A percentile compares a stretch with the other conserved stretches of the same genome.
These are phyloP conservation scores for Thunnus albacares DNA, from an alignment of 2,797 vertebrate genomes.

Conservation along the genomic window DNA sequence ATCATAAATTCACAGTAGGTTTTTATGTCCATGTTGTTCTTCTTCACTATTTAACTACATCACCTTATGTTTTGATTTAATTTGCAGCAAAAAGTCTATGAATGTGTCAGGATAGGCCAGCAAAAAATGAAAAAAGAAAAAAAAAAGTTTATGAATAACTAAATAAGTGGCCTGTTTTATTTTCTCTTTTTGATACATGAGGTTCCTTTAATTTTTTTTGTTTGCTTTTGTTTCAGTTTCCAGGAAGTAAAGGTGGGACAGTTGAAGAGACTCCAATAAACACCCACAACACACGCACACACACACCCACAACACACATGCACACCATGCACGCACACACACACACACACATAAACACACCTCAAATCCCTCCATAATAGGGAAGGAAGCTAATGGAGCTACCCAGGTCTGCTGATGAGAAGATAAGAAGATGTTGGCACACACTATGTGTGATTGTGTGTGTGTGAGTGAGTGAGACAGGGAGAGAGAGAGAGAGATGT, in stretches of 20 bases:
- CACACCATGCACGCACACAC: conserved; percentile 25
- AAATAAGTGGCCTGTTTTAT: not conserved
- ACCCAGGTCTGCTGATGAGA: conserved; percentile 67
- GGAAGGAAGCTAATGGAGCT: conserved; percentile 72
- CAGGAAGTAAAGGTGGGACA: conserved; percentile 63
- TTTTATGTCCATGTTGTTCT: no score
- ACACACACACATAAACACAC: conserved; percentile 18
- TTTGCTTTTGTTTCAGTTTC: conserved; percentile 52
- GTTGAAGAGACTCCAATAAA: conserved; percentile 16
- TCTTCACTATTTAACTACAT: no score
- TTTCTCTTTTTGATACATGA: not conserved
- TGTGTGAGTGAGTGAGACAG: conserved; percentile 21
- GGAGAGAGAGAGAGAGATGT: conserved; percentile 30
- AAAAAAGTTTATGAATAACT: no score
- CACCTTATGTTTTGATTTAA: no score
- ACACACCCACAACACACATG: conserved; percentile 10
- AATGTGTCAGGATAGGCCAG: no score
- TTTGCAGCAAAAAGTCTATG: no score
- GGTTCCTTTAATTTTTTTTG: not conserved
- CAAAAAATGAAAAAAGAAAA: no score
- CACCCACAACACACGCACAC: conserved; percentile 21
- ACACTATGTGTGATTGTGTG: conserved; percentile 14
- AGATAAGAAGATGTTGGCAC: conserved; percentile 74
- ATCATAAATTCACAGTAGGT: no score
- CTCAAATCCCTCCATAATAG: conserved; percentile 31